A percentile compares a stretch with the other conserved stretches of the same genome.
Evolutionary conservation across 2,797 vertebrate genomes (phyloP).

Genomic region (Crenichthys baileyi): DNA sequence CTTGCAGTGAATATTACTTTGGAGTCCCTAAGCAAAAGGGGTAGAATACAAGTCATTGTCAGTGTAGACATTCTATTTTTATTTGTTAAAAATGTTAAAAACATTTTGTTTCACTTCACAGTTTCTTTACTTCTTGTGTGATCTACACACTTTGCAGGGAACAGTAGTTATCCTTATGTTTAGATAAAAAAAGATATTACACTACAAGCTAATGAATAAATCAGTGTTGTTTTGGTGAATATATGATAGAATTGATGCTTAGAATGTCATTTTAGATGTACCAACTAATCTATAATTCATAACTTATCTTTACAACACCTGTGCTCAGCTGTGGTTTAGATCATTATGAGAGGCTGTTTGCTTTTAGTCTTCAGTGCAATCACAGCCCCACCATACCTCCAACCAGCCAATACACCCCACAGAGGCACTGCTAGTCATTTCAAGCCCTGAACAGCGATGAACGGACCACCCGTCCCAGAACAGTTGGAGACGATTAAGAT

Average conservation of each 20-base stretch:
- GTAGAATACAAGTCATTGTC: background rate
- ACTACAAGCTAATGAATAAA: background rate
- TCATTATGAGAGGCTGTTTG: conserved; percentile 61
- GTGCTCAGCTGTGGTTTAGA: conserved; percentile 59
- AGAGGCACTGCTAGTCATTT: conserved; percentile 41
- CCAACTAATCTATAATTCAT: conserved; percentile 22
- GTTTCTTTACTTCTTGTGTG: background rate
- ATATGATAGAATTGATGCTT: background rate
- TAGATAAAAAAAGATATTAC: background rate
- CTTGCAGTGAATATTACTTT: too few relatives aligned
- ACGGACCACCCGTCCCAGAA: conserved; percentile 27
- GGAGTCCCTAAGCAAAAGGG: too few relatives aligned
- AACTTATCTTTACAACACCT: conserved; percentile 58
- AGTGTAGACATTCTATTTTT: background rate
- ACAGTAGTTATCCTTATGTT: background rate
- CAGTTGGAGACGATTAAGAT: conserved; percentile 43
- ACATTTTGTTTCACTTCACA: background rate
- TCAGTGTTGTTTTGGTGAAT: background rate
- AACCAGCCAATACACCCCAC: conserved; percentile 61
- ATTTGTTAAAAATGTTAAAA: background rate
- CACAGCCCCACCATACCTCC: conserved; percentile 69
- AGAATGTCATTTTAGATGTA: background rate
- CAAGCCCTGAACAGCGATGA: conserved; percentile 22
- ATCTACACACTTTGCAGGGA: background rate
- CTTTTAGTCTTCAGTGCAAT: conserved; percentile 62